Evolutionary conservation across 2,797 vertebrate species (phyloP).

Genomic region (Takifugu rubripes): DNA sequence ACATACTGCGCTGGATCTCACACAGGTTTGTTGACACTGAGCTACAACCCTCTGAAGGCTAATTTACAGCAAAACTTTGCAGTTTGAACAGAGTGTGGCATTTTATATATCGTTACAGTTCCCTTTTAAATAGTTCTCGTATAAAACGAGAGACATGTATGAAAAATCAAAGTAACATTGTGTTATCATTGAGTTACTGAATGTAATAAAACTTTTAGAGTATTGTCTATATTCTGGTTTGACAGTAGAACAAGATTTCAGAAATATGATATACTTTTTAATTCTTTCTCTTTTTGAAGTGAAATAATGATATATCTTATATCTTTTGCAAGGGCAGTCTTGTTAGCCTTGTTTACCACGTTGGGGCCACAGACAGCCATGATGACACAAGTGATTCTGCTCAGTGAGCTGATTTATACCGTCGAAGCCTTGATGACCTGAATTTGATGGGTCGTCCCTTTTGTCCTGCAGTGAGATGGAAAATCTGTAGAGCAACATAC

Average conservation of each 20-base stretch:
- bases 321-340: slow-evolving; percentile 29
- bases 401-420: slow-evolving; percentile 67
- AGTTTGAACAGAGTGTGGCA: slow-evolving; percentile 30
- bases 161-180: neutral
- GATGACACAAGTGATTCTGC: slow-evolving; percentile 71
- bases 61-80: slow-evolving; percentile 42
- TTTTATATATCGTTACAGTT: slow-evolving; percentile 31
- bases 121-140: too few relatives aligned
- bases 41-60: slow-evolving; percentile 46
- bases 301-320: neutral
- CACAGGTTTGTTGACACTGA: slow-evolving; percentile 67
- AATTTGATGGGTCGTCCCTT: slow-evolving; percentile 72
- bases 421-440: slow-evolving; percentile 73
- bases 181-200: neutral
- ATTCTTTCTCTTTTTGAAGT: too few relatives aligned
- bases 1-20: slow-evolving; percentile 65
- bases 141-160: too few relatives aligned
- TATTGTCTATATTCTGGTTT: too few relatives aligned
- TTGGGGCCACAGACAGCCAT: slow-evolving; percentile 43
- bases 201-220: too few relatives aligned
- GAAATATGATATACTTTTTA: too few relatives aligned
- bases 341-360: slow-evolving; percentile 36
- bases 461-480: slow-evolving; percentile 79
- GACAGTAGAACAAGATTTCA: too few relatives aligned
- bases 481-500: slow-evolving; percentile 76